phyloP scores from a whole-genome alignment of 1,140 invertebrate species.

The Aphelinus atriplicis region DNA sequence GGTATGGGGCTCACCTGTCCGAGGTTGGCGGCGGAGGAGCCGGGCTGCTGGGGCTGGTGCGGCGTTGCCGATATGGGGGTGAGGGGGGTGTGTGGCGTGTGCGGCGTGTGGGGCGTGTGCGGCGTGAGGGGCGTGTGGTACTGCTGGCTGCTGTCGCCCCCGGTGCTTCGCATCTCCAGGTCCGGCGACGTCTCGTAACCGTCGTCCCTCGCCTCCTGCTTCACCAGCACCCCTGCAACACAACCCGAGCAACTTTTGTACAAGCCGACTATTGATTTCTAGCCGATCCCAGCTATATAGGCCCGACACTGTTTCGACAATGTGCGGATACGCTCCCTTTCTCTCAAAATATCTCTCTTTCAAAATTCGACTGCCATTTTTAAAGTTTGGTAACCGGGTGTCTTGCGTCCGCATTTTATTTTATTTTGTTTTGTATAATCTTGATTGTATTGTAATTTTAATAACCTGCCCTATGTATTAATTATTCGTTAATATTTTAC shows the following conservation, averaged over 20 bases:
- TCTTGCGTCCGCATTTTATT: too few species aligned
- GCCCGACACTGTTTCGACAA: background rate
- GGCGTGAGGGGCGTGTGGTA: slow-evolving; percentile 67
- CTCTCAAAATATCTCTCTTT: background rate
- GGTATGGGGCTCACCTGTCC: slow-evolving; percentile 29
- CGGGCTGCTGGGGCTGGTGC: slow-evolving; percentile 64
- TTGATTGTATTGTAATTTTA: too few species aligned
- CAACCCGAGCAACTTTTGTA: background rate
- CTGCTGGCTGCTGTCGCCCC: slow-evolving; percentile 64
- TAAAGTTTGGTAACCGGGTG: too few species aligned
- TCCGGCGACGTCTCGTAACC: slow-evolving; percentile 87
- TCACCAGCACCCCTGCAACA: slow-evolving; percentile 67
- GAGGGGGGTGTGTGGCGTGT: slow-evolving; percentile 67
- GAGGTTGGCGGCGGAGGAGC: slow-evolving; percentile 57
- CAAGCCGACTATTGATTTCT: too few species aligned
- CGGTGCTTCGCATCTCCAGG: slow-evolving; percentile 71
- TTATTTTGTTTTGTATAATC: too few species aligned
- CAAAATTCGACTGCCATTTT: too few species aligned
- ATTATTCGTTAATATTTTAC: too few species aligned
- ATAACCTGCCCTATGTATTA: too few species aligned
- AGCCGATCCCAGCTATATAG: too few species aligned
- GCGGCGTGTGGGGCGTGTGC: slow-evolving; percentile 69
- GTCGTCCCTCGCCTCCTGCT: slow-evolving; percentile 82
- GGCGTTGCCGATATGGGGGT: slow-evolving; percentile 65
- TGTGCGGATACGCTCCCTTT: slow-evolving; percentile 33